Evolutionary conservation across 2,113 vertebrate genomes (phyloP), one percentile per base, ranked within the genome.

Genomic region (Ceyx melanurus): DNA sequence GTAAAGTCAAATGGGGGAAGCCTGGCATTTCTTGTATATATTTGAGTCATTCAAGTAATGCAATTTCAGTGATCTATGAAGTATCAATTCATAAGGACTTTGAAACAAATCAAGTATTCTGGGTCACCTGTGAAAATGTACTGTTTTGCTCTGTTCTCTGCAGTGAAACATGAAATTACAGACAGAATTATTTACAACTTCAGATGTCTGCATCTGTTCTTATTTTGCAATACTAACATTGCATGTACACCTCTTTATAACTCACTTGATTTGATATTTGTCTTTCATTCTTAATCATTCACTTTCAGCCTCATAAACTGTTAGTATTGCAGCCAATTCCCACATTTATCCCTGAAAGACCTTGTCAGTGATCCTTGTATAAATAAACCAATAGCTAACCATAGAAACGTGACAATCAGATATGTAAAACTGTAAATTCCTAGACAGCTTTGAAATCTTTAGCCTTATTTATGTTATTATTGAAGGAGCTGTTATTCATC

Each of bases 151-250:
- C 29, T 60, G 9, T 75, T 94, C 48, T 35, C n/a, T 92, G 48
- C 6, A 56, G 15, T 70, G 31, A 71, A 87, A 93, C 7, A 31
- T 60, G 15, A 48, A 89, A 88, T 60, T 77, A 25, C 16, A 22
- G 42, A 73, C 62, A 76, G 25, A 85, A 73, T 82, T 76, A 87
- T 93, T 94, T 92, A 58, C 60, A 70, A 11, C 11, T 74, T 88
- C 42, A 73, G n/a, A 61, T 4, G 4, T 77, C 50, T 70, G 25
- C 51, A 87, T 82, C 40, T 94, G 35, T 83, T 88, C 20, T 86
- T 70, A 51, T 75, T 94, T 88, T 78, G 14, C 48, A 94, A 46
- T 56, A 14, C 9, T 61, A 83, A 29, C 18, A 76, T 29, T 56
- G 13, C 23, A 56, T 31, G 13, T 2, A 1, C 4, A 46, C 9